Evolutionary conservation across 1,140 invertebrate genomes (phyloP).

Genomic region (Cotesia chilonis): DNA sequence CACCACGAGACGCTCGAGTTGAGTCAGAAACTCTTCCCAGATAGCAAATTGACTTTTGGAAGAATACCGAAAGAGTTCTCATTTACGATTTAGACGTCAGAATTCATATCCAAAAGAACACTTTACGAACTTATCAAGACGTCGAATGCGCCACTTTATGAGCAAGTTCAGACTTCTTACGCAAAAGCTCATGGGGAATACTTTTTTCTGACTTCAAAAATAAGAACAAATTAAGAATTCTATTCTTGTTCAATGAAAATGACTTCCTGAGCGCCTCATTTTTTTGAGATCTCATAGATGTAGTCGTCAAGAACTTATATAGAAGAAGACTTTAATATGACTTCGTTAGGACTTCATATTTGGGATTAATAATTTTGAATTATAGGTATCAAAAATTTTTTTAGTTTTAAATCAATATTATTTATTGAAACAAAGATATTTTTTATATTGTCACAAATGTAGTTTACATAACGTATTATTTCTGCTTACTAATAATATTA

Average conservation of each 20-base stretch:
- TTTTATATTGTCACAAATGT: too few species aligned
- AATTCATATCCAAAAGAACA: slow-evolving; percentile 6
- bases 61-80: slow-evolving; percentile 17
- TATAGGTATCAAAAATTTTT: not conserved
- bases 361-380: not conserved
- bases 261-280: not conserved
- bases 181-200: slow-evolving; percentile 7
- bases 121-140: slow-evolving; percentile 4
- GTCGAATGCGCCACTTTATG: slow-evolving; percentile 25
- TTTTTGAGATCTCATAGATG: too few species aligned
- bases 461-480: too few species aligned
- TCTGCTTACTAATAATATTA: too few species aligned
- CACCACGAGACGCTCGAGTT: not conserved
- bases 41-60: slow-evolving; percentile 15
- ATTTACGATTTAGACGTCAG: slow-evolving; percentile 17
- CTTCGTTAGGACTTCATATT: slow-evolving; percentile 15
- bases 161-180: slow-evolving; percentile 11
- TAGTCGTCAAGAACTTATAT: not conserved
- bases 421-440: slow-evolving; percentile 1
- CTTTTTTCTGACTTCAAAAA: slow-evolving; percentile 23
- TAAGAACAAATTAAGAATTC: slow-evolving; percentile 14
- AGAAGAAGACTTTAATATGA: not conserved
- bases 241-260: slow-evolving; percentile 8
- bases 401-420: not conserved
- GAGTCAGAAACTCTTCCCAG: not conserved